Base-by-base conservation (phyloP, 1,140 invertebrate genomes). In the Heliconius himera region DNA sequence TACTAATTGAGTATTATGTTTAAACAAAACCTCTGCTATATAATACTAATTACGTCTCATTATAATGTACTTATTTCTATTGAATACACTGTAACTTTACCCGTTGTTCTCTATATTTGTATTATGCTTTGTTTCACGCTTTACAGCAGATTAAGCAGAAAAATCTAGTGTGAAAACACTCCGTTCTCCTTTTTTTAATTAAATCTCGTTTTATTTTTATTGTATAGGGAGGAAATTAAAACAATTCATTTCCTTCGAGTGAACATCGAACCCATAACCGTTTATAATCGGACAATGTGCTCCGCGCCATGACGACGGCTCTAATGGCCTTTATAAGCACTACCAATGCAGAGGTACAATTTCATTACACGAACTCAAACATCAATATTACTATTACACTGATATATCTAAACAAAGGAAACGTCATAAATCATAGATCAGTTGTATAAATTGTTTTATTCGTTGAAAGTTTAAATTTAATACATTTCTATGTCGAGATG, bases 1-100 rank as follows among this genome's bases (percentile, higher is more conserved):
- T 60, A n/a, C 20, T 26, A 60, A 60, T 60, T 60, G n/a, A 60
- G n/a, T 60, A 60, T 60, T 60, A 60, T 60, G n/a, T 13, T 60
- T 60, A 60, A 60, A 60, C 54, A 60, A 60, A 60, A 22, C 2
- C 20, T 22, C n/a, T 60, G 54, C 20, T 60, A 51, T 60, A 60
- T 60, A 60, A 60, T 22, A 60, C n/a, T 60, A 60, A 60, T 60
- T 60, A 60, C 0, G 54, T 8, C n/a, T 60, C 54, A 60, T 60
- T 60, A 60, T 60, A 60, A 13, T 22, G 3, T 60, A 20, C 3
- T 60, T 22, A 60, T 26, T 60, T 60, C 54, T 60, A 60, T n/a
- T 22, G n/a, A 22, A n/a, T 26, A 60, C n/a, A 22, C 54, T 26
- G 54, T 60, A 22, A 22, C 8, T 60, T 60, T 22, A 1, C n/a